phyloP scores from a whole-genome alignment of 2,113 vertebrate genomes.

The Callaeas wilsoni region DNA sequence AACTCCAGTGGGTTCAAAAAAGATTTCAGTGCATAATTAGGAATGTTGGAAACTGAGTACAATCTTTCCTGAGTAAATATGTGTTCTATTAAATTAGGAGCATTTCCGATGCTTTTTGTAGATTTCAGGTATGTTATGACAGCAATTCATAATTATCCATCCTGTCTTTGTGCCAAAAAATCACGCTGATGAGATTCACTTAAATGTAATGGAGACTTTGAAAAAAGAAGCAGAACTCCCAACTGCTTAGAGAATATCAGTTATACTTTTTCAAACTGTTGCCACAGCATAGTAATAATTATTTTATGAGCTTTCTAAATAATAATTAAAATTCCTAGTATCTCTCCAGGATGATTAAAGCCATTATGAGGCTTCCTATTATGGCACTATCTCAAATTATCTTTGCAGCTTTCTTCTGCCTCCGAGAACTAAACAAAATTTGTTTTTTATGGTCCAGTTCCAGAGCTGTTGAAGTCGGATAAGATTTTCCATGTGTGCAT shows the following conservation, averaged over 20 bases:
- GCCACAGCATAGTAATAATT: neutral
- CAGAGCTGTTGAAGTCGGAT: neutral
- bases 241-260: neutral
- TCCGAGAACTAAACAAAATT: neutral
- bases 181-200: neutral
- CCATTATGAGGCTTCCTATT: neutral
- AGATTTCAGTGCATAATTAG: neutral
- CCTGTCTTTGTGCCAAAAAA: neutral
- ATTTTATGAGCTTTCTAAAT: neutral
- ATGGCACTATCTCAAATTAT: neutral
- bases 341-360: neutral
- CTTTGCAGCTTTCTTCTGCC: neutral
- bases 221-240: neutral
- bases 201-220: neutral
- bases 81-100: neutral
- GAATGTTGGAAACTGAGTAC: neutral
- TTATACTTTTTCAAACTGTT: neutral
- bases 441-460: neutral
- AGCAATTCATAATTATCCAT: neutral
- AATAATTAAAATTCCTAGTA: neutral
- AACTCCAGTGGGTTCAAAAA: neutral
- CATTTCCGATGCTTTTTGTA: neutral
- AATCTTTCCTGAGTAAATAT: neutral
- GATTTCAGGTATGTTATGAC: neutral
- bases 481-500: accelerated